These are phyloP conservation scores for Halictus rubicundus DNA, from an alignment of 1,140 invertebrate species.

Conservation along the genomic window DNA sequence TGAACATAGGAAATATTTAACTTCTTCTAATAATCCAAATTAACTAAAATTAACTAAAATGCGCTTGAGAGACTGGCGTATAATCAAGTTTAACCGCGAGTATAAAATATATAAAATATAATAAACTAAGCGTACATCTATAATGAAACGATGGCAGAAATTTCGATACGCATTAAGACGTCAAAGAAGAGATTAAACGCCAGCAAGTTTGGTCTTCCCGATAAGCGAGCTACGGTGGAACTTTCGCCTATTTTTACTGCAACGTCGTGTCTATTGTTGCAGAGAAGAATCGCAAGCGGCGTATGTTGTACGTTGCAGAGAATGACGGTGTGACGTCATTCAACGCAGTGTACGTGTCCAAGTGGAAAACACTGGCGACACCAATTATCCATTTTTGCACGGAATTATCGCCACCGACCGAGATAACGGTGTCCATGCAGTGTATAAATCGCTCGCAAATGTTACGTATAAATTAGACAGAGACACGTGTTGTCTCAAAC, in stretches of 20 bases:
- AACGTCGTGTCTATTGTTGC: constrained; percentile 9
- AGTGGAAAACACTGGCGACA: constrained; percentile 72
- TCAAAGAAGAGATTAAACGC: too few relatives aligned
- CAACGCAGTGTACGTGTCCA: constrained; percentile 70
- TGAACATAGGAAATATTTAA: too few relatives aligned
- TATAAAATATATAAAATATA: too few relatives aligned
- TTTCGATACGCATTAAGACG: too few relatives aligned
- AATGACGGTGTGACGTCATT: constrained; percentile 69
- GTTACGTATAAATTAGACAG: constrained; percentile 50
- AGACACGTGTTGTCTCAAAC: constrained; percentile 20
- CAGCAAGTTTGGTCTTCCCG: too few relatives aligned
- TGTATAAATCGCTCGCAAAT: constrained; percentile 54
- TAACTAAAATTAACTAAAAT: too few relatives aligned
- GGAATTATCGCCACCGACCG: constrained; percentile 73
- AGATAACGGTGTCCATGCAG: constrained; percentile 63
- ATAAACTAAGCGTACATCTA: too few relatives aligned
- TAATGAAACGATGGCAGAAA: too few relatives aligned
- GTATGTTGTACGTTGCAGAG: constrained; percentile 60
- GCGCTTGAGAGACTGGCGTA: too few relatives aligned
- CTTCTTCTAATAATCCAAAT: too few relatives aligned
- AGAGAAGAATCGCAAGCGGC: neutral
- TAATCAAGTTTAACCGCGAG: too few relatives aligned
- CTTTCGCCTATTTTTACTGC: neutral
- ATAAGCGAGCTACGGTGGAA: neutral
- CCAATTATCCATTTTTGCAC: constrained; percentile 79